Evolutionary conservation across 2,797 vertebrate genomes (phyloP).

Genomic region (Sardinella longiceps): DNA sequence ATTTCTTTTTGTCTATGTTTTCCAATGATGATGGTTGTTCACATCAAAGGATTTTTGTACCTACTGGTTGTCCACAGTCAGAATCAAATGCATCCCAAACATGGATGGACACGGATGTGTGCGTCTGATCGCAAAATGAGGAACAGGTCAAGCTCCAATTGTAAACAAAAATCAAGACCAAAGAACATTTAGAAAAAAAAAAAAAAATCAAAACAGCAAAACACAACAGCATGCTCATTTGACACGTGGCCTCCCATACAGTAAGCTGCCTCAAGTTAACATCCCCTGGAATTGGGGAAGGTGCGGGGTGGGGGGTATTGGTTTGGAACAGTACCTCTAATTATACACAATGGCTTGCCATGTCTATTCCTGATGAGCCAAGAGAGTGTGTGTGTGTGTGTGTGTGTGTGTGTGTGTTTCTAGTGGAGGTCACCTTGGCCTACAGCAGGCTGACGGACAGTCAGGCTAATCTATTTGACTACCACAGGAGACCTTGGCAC

Average conservation of each 20-base stretch:
- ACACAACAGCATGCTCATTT: constrained; percentile 33
- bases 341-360: constrained; percentile 23
- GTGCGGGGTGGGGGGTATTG: constrained; percentile 40
- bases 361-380: constrained; percentile 10
- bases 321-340: constrained; percentile 48
- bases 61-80: background rate
- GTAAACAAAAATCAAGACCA: constrained; percentile 46
- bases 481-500: background rate
- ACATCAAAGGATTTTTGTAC: background rate
- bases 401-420: background rate
- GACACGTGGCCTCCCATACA: constrained; percentile 28
- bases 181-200: no score
- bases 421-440: background rate
- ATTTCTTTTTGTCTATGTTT: background rate
- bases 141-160: constrained; percentile 43
- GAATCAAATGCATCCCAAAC: constrained; percentile 28
- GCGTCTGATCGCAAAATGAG: background rate
- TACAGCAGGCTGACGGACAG: background rate
- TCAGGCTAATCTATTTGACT: background rate
- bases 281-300: constrained; percentile 33
- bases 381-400: background rate
- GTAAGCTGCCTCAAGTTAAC: constrained; percentile 69
- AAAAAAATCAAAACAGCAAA: constrained; percentile 14
- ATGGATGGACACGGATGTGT: background rate
- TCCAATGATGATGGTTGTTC: background rate